Evolutionary conservation across 2,113 vertebrate species (phyloP).

Genomic region (Daphoenositta chrysoptera): DNA sequence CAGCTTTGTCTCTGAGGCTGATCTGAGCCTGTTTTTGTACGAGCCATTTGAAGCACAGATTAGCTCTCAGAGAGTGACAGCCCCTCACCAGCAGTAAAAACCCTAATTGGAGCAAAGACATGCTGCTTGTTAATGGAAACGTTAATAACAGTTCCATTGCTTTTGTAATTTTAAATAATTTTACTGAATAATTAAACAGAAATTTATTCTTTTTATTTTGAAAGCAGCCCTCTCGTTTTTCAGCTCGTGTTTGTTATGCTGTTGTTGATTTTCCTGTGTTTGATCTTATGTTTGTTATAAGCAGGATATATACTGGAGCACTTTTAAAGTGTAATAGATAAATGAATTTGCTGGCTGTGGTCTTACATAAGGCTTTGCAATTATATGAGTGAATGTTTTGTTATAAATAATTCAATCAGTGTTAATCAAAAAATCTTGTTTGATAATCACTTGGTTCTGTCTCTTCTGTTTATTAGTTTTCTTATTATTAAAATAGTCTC

Average conservation of each 20-base stretch:
- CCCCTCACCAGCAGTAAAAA: background rate
- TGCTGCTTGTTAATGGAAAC: background rate
- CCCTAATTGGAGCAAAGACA: background rate
- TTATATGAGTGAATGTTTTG: background rate
- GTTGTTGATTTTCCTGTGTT: background rate
- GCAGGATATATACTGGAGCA: background rate
- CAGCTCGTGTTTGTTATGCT: background rate
- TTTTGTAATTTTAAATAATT: constrained; percentile 6
- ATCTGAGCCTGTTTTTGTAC: background rate
- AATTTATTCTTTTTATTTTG: background rate
- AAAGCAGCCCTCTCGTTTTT: background rate
- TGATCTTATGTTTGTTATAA: background rate
- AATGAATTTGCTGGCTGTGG: background rate
- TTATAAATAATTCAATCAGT: constrained; percentile 53
- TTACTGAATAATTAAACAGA: constrained; percentile 29
- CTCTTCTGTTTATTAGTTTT: constrained; percentile 11
- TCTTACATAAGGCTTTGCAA: background rate
- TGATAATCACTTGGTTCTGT: background rate
- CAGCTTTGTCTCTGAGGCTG: background rate
- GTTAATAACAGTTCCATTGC: background rate
- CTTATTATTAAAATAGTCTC: background rate
- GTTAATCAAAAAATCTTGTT: constrained; percentile 51
- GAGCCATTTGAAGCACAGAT: background rate
- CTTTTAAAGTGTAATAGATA: background rate
- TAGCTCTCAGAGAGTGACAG: background rate